phyloP scores from a whole-genome alignment of 2,888 invertebrate genomes.

The Drosophila mayaguana region DNA sequence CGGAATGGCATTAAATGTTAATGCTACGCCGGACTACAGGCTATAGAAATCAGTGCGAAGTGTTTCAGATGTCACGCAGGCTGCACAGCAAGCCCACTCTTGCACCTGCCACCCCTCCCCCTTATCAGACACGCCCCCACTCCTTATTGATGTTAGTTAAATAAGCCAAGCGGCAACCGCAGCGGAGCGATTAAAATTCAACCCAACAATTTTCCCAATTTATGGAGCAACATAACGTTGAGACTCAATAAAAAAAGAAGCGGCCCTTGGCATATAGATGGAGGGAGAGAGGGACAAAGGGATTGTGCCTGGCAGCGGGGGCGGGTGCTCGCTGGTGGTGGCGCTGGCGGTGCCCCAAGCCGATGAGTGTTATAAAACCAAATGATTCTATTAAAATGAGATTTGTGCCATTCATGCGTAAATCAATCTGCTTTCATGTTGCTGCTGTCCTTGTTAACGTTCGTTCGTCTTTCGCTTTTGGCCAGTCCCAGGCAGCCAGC shows the following conservation, averaged over 20 bases:
- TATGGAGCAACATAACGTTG: slow-evolving; percentile 71
- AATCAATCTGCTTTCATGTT: slow-evolving; percentile 73
- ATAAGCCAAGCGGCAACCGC: slow-evolving; percentile 45
- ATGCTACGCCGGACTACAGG: not conserved
- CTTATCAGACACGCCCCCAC: not conserved
- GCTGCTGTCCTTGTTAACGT: slow-evolving; percentile 47
- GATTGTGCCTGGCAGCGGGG: slow-evolving; percentile 1
- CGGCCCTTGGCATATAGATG: no score
- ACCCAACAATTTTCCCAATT: slow-evolving; percentile 71
- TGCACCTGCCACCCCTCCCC: not conserved
- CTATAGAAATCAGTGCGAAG: slow-evolving; percentile 33
- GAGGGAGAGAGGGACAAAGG: not conserved
- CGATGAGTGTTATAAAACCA: slow-evolving; percentile 66
- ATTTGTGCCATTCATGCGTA: slow-evolving; percentile 77
- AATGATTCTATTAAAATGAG: slow-evolving; percentile 80
- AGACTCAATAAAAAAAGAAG: slow-evolving; percentile 62
- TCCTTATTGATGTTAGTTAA: slow-evolving; percentile 17
- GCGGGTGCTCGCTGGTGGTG: not conserved
- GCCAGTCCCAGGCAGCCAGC: not conserved
- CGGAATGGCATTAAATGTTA: slow-evolving; percentile 25
- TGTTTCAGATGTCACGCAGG: slow-evolving; percentile 17
- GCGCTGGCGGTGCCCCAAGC: slow-evolving; percentile 3
- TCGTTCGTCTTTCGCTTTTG: slow-evolving; percentile 12
- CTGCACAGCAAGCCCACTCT: no score
- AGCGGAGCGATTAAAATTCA: slow-evolving; percentile 70